These are phyloP conservation scores for Phoxinus dragarum DNA, from an alignment of 2,797 vertebrate species.

Conservation along the genomic window DNA sequence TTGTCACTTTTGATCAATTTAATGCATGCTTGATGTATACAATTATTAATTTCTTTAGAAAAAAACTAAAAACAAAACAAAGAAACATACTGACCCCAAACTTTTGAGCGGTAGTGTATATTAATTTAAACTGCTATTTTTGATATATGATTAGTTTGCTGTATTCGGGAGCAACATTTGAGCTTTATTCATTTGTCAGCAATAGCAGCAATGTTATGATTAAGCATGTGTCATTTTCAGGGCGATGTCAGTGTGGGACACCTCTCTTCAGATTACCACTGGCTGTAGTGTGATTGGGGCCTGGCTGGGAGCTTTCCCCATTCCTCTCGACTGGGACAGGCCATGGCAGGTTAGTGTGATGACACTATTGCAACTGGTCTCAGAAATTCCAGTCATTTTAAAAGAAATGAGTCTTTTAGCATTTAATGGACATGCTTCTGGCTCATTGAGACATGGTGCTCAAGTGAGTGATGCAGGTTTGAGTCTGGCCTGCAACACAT, in stretches of 20 bases:
- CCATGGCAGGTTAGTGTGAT: slow-evolving; percentile 77
- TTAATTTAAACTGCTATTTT: not conserved
- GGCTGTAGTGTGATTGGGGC: slow-evolving; percentile 87
- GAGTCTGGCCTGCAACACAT: not conserved
- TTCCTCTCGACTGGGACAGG: slow-evolving; percentile 81
- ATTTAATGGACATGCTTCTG: not conserved
- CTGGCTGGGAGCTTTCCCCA: slow-evolving; percentile 94
- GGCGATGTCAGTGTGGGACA: slow-evolving; percentile 94
- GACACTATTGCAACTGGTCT: not conserved
- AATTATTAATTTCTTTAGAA: not conserved
- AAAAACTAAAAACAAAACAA: not conserved
- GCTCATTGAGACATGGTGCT: not conserved
- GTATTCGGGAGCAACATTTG: not conserved
- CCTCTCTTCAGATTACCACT: slow-evolving; percentile 92
- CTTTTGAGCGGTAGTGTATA: not conserved
- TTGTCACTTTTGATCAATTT: not conserved
- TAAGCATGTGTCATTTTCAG: slow-evolving; percentile 72
- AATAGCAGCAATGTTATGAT: not conserved
- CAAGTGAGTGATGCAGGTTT: not conserved
- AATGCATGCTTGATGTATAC: not conserved
- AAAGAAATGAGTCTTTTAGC: not conserved
- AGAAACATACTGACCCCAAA: not conserved
- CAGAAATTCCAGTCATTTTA: not conserved
- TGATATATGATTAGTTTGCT: not conserved
- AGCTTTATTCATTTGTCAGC: not conserved